These are phyloP conservation scores for Sepiola atlantica DNA, from an alignment of 2,888 invertebrate genomes.

Conservation along the genomic window DNA sequence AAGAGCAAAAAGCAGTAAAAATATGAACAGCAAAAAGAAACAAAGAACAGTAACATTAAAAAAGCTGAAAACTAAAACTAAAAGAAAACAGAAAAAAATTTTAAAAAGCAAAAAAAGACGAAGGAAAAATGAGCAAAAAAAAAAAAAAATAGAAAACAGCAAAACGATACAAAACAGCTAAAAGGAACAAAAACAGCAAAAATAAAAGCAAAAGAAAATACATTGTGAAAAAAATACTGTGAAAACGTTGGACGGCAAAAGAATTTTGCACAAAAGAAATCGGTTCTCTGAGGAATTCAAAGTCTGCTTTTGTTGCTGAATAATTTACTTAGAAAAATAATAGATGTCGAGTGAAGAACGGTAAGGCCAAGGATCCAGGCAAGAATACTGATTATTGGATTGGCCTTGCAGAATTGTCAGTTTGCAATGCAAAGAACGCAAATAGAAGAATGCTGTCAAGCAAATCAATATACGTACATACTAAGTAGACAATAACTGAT, in stretches of 20 bases:
- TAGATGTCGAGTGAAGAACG: background rate
- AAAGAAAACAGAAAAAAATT: too few relatives aligned
- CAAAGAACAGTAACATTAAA: too few relatives aligned
- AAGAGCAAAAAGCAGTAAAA: too few relatives aligned
- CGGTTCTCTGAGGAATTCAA: background rate
- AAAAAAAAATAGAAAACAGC: too few relatives aligned
- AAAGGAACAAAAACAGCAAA: background rate
- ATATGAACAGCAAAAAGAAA: too few relatives aligned
- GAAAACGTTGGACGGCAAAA: background rate
- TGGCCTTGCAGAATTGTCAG: background rate
- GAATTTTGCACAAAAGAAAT: background rate
- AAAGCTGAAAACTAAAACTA: too few relatives aligned
- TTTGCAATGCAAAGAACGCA: background rate
- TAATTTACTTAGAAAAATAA: background rate
- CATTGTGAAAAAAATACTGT: background rate
- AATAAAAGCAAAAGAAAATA: background rate
- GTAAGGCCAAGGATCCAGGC: background rate
- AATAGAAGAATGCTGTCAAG: background rate
- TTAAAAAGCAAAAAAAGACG: too few relatives aligned
- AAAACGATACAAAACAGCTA: too few relatives aligned
- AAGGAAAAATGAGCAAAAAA: too few relatives aligned
- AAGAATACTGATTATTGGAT: background rate
- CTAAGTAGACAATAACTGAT: background rate
- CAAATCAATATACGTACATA: background rate
- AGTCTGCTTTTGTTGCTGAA: background rate